These are phyloP conservation scores for Semaprochilodus insignis DNA, from an alignment of 2,797 vertebrate genomes.

Conservation along the genomic window DNA sequence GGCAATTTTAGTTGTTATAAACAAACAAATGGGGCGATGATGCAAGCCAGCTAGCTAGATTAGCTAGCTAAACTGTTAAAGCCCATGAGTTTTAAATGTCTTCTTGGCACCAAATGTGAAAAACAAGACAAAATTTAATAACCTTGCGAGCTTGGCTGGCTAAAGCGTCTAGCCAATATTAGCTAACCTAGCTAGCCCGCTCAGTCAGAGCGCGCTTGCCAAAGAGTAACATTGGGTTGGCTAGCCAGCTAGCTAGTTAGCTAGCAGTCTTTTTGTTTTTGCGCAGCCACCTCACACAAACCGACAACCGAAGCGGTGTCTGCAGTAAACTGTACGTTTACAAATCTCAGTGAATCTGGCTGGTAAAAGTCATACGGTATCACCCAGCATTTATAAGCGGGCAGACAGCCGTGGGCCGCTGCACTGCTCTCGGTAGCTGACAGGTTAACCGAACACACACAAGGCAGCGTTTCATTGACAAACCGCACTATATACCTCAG, in stretches of 20 bases:
- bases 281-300: background rate
- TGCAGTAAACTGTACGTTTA: background rate
- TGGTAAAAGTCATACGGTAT: background rate
- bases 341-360: conserved; percentile 24
- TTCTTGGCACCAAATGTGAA: no score
- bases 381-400: background rate
- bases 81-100: background rate
- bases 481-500: background rate
- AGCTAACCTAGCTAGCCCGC: background rate
- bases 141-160: background rate
- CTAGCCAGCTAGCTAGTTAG: background rate
- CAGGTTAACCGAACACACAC: background rate
- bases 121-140: background rate
- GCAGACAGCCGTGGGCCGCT: background rate
- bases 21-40: conserved; percentile 23
- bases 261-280: background rate
- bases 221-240: background rate
- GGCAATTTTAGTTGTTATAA: background rate
- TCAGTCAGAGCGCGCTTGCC: background rate
- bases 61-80: background rate
- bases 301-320: background rate
- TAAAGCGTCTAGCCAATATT: background rate
- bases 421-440: background rate
- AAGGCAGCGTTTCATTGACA: background rate
- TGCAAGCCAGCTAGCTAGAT: conserved; percentile 5